Conservation (phyloP, 2,113 vertebrate genomes). For the Ochotona princeps region DNA sequence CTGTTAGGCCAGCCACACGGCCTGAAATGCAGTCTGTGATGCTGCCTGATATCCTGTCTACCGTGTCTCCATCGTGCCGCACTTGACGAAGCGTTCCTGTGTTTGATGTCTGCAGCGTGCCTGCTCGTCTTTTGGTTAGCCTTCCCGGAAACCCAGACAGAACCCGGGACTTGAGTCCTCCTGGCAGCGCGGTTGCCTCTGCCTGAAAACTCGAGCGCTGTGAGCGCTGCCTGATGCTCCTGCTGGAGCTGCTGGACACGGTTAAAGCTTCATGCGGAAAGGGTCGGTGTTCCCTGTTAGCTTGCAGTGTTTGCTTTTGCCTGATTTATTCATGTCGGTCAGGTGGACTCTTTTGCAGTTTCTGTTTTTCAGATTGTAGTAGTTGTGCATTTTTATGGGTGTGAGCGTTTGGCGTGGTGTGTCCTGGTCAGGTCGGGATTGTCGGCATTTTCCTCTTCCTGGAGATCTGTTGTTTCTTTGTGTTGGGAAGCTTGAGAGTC, state of each 20-base stretch:
- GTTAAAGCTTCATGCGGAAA: background rate
- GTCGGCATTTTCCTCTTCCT: background rate
- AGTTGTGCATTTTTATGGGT: background rate
- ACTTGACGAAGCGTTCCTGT: background rate
- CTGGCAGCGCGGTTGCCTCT: too few relatives aligned
- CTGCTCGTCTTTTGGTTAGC: background rate
- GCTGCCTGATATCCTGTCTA: too few relatives aligned
- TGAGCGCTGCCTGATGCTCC: background rate
- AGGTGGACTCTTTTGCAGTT: background rate
- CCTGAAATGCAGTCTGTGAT: background rate
- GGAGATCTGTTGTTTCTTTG: background rate
- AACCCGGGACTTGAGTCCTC: background rate
- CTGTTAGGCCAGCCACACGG: too few relatives aligned
- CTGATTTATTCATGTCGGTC: background rate
- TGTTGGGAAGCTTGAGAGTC: background rate
- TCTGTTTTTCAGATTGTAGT: background rate
- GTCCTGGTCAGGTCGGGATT: background rate
- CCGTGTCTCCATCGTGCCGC: too few relatives aligned
- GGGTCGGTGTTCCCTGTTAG: background rate
- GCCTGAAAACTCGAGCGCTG: background rate
- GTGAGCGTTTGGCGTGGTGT: background rate
- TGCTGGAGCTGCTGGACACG: background rate
- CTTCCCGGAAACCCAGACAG: background rate
- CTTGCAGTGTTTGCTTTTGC: background rate
- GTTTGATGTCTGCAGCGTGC: background rate